phyloP scores from a whole-genome alignment of 2,888 invertebrate species.

The Tetranychus truncatus region DNA sequence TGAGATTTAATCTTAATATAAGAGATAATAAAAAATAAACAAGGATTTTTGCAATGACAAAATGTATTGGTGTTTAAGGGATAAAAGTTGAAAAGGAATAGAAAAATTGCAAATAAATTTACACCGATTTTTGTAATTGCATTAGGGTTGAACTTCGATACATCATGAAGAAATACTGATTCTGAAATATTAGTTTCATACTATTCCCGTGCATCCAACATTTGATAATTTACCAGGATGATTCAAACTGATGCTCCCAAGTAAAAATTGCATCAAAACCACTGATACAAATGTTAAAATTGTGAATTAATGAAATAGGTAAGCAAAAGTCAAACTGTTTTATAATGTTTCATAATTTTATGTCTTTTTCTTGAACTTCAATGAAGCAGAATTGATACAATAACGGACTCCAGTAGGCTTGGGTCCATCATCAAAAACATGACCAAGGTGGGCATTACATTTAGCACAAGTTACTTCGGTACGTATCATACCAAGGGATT shows the following conservation, averaged over 20 bases:
- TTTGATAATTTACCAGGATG: neutral
- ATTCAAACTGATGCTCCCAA: too few species aligned
- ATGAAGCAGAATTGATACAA: slow-evolving; percentile 23
- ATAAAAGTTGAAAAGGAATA: too few species aligned
- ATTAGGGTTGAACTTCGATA: neutral
- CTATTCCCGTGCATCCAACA: neutral
- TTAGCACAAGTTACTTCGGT: slow-evolving; percentile 86
- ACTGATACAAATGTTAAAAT: neutral
- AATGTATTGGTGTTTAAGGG: too few species aligned
- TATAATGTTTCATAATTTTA: neutral
- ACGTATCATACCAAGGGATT: slow-evolving; percentile 63
- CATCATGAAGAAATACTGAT: too few species aligned
- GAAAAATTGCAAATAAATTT: too few species aligned
- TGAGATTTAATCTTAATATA: too few species aligned
- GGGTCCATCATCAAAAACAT: slow-evolving; percentile 91
- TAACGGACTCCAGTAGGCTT: slow-evolving; percentile 77
- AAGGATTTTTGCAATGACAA: too few species aligned
- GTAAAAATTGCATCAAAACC: neutral
- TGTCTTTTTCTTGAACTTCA: slow-evolving; percentile 15
- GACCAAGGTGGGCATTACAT: slow-evolving; percentile 85
- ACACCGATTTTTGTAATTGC: too few species aligned
- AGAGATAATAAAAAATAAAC: too few species aligned
- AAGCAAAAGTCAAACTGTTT: neutral
- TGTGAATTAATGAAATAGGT: neutral
- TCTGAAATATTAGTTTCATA: neutral